Conservation (phyloP, 2,888 invertebrate species). For the Hyposoter dolosus region DNA sequence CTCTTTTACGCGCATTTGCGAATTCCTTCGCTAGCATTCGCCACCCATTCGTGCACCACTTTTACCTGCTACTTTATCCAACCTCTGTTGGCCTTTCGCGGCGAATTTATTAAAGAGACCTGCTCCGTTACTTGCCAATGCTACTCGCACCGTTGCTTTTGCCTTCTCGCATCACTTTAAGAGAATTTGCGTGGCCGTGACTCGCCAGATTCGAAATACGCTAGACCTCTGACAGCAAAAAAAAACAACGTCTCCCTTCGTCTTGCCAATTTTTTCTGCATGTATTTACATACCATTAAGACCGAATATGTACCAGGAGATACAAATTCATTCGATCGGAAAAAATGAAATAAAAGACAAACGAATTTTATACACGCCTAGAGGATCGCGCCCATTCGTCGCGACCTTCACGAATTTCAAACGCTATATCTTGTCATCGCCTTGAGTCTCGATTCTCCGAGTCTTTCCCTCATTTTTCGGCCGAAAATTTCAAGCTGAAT, state of each 20-base stretch:
- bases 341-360: not conserved
- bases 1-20: conserved; percentile 23
- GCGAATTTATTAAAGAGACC: conserved; percentile 59
- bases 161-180: not conserved
- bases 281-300: conserved; percentile 13
- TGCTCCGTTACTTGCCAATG: conserved; percentile 21
- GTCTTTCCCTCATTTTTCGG: not conserved
- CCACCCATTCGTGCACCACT: conserved; percentile 24
- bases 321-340: conserved; percentile 9
- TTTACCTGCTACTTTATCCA: conserved; percentile 32
- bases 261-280: not conserved
- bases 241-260: not conserved
- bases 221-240: not conserved
- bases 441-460: not conserved
- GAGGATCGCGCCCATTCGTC: not conserved
- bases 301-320: not conserved
- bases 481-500: not conserved
- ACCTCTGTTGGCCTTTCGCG: conserved; percentile 47
- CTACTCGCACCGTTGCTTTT: conserved; percentile 5
- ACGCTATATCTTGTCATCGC: not conserved
- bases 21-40: conserved; percentile 45
- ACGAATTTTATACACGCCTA: not conserved
- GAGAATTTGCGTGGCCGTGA: conserved; percentile 1
- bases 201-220: not conserved
- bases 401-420: not conserved